A percentile compares a stretch with the other conserved stretches of the same genome.
These are phyloP conservation scores for Neria commutata DNA, from an alignment of 2,888 invertebrate species.

Conservation along the genomic window DNA sequence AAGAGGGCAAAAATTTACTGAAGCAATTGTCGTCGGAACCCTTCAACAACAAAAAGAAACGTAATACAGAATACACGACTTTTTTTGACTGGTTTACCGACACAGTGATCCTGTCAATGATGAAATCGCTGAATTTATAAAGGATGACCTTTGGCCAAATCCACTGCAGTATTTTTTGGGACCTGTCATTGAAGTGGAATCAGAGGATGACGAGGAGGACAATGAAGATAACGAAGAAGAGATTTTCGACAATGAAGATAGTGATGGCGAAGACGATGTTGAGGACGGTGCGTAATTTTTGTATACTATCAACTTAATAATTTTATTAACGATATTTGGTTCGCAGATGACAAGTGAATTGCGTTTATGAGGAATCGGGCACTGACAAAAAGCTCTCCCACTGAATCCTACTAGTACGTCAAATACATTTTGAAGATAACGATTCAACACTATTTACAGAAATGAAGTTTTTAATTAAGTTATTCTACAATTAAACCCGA, in stretches of 20 bases:
- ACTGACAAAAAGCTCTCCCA: background rate
- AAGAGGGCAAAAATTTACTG: constrained; percentile 76
- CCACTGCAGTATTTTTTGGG: constrained; percentile 81
- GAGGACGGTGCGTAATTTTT: constrained; percentile 37
- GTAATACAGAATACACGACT: constrained; percentile 72
- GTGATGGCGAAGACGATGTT: constrained; percentile 50
- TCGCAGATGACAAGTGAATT: constrained; percentile 52
- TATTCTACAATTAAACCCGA: no score
- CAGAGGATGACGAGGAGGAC: constrained; percentile 69
- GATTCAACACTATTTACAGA: no score
- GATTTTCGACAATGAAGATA: constrained; percentile 57
- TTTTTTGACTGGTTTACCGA: constrained; percentile 87
- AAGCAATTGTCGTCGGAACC: constrained; percentile 67
- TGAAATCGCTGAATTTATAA: constrained; percentile 79
- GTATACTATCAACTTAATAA: background rate
- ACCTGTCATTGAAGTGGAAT: constrained; percentile 78
- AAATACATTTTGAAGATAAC: no score
- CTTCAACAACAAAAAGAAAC: constrained; percentile 66
- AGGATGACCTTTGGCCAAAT: constrained; percentile 89
- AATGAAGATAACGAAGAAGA: constrained; percentile 52
- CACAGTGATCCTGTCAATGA: constrained; percentile 80
- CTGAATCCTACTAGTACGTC: no score
- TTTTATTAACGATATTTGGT: constrained; percentile 5
- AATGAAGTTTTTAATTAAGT: no score
- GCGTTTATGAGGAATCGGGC: no score